Evolutionary conservation across 2,888 invertebrate genomes (phyloP), one percentile per base, ranked within the genome.

Genomic region (Quadroppia sp.): DNA sequence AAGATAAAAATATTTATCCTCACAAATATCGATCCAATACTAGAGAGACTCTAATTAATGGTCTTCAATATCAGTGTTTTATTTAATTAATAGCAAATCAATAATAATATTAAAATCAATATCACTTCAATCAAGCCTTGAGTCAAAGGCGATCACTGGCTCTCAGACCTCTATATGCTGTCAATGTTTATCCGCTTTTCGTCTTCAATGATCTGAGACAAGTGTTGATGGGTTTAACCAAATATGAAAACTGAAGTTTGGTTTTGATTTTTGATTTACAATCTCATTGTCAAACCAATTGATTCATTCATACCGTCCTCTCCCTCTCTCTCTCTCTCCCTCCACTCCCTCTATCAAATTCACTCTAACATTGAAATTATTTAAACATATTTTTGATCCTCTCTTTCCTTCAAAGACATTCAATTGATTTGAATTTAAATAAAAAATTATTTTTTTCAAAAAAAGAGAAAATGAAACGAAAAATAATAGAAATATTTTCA

Each of bases 151-250:
- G 56, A 59, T 59, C 28, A 30, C 56, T 2, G 23, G n/a, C 25
- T 23, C 3, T 53, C 0, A 28, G 23, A 56, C 28, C 28, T 15
- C 11, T 45, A 45, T 13, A 45, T 45, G 15, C 11, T 13, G 2
- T 11, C 15, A 45, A 45, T 36, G 4, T 36, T 36, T 9, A 45
- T 15, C 11, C 6, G 2, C 2, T 15, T 45, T 15, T 45, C 45
- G 11, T 45, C 11, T 36, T n/a, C 17, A 40, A 15, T 64, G 61
- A 36, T 36, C 36, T 15, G 32, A 36, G n/a, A n/a, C 7, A 64
- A 20, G 30, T 64, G 61, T 64, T 64, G 61, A 64, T 64, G 61
- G 61, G 61, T 64, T 64, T 64, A 64, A 64, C 61, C 61, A 56
- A 56, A 56, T 56, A 28, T 56, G 32, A 64, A 11, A n/a, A 32